Evolutionary conservation across 35 echinoderm and acorn worm species (phyloP), one percentile per base, ranked within the genome.

Genomic region (Anneissia japonica): DNA sequence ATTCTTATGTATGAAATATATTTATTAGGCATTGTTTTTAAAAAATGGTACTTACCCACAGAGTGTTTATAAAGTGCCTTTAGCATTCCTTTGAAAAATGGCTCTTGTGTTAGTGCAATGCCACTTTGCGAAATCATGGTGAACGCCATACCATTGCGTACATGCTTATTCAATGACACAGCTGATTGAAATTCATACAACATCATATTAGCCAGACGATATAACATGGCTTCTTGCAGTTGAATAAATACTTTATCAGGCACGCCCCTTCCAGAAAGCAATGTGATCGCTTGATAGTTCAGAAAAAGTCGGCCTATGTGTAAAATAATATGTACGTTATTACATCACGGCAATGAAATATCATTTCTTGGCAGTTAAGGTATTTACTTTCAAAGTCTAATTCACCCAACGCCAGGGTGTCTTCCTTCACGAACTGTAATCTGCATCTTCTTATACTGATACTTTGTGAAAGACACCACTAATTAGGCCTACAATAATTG

Each of bases 201-300:
- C 17, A 84, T 72, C 82, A 84, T 84, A 1, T 84, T 16, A 6
- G 82, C 46, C 4, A 84, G 30, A 1, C 45, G 82, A 72, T 46
- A 46, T 0, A 84, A 55, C 51, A 84, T 72, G 31, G 56, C 1
- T 4, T 84, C 45, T 32, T 84, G 82, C 29, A 45, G 34, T 28
- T 73, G 30, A 4, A 84, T 17, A 46, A 84, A 84, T 19, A 56
- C 82, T 36, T 84, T 55, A 34, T 84, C 82, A 6, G 40, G 82
- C 19, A 84, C 30, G 6, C 46, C 82, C 51, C 56, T 10, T n/a
- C 55, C 40, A 72, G 82, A 84, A 0, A 84, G 46, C 0, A 84
- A 1, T 26, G 82, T 84, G 46, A 84, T 84, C 5, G 55, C 82
- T 84, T 84, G 82, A 29, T 55, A 31, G 28, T 84, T 84, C 0